Evolutionary conservation across 1,140 invertebrate genomes (phyloP).

Genomic region (Aporrectodea caliginosa): DNA sequence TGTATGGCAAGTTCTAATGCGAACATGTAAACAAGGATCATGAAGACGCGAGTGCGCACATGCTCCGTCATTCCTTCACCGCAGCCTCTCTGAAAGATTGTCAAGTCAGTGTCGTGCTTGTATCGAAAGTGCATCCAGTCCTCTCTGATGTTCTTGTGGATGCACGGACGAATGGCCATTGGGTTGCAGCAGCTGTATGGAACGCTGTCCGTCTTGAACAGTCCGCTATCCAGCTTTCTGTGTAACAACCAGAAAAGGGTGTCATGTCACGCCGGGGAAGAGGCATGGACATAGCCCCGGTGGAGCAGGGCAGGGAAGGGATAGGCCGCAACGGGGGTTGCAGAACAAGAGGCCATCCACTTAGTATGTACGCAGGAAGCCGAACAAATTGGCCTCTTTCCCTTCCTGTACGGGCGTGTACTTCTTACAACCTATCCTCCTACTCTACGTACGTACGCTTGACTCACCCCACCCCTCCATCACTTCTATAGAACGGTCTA

Average conservation of each 20-base stretch:
- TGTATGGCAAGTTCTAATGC: neutral
- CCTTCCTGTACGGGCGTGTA: too few species aligned
- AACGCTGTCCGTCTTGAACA: neutral
- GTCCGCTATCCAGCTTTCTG: neutral
- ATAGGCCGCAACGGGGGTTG: neutral
- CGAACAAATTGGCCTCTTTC: neutral
- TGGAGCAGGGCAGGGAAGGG: neutral
- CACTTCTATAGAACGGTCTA: too few species aligned
- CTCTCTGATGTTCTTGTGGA: neutral
- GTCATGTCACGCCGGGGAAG: neutral
- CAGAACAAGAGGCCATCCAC: neutral
- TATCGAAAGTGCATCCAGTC: neutral
- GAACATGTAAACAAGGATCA: neutral
- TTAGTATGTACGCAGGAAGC: neutral
- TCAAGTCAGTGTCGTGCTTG: neutral
- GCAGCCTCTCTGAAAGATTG: neutral
- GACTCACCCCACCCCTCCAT: too few species aligned
- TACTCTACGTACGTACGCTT: too few species aligned
- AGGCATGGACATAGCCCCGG: neutral
- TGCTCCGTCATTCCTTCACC: neutral
- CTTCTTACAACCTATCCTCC: too few species aligned
- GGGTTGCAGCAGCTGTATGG: constrained; percentile 3
- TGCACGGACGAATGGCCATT: neutral
- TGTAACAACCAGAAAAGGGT: neutral
- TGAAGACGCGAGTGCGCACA: neutral